Base-by-base conservation (phyloP, 1,140 invertebrate genomes). In the Dufourea novaeangliae region DNA sequence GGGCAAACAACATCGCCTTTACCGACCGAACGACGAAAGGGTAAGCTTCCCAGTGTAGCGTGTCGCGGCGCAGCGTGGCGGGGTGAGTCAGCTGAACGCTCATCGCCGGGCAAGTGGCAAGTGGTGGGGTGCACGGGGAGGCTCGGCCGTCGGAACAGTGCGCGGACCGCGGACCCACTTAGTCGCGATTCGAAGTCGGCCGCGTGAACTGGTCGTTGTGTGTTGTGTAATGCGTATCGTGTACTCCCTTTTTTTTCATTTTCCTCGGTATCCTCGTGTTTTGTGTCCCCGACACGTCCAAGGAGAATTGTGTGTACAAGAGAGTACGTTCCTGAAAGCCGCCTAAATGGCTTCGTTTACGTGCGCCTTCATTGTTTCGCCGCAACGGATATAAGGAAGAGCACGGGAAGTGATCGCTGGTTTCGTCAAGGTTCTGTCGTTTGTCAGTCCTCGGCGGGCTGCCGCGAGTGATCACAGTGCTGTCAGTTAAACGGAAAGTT, bases 121-220 rank as follows among this genome's bases (percentile, higher is more conserved):
- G 0, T 34, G 54, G 72, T 34, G 72, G 80, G 69, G 44, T 74
- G 50, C 78, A 68, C 62, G 80, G 82, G 81, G 68, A 27, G 56
- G 46, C 62, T 72, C 72, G 77, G 46, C 70, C 66, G 68, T 73
- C 56, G 78, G 76, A 64, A 62, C 78, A 64, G 67, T 69, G 57
- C 52, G 70, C 78, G 63, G 59, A 77, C 73, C 52, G 73, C 75
- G 64, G 61, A 79, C 70, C 34, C 77, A 54, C 68, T 78, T 84
- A 89, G 87, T 87, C 78, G 82, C 83, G 83, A 88, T 80, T 88
- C 64, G 84, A 84, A 86, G 83, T 82, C 84, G 88, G 84, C 46
- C 77, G 78, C 69, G 86, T 86, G 41, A 81, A 82, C 54, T 50
- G 2, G 11, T n/a, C 50, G 37, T 64, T 0, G 3, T 20, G 14